These are phyloP conservation scores for Caenorhabditis sp. DNA, from an alignment of 2,888 invertebrate genomes.

Conservation along the genomic window DNA sequence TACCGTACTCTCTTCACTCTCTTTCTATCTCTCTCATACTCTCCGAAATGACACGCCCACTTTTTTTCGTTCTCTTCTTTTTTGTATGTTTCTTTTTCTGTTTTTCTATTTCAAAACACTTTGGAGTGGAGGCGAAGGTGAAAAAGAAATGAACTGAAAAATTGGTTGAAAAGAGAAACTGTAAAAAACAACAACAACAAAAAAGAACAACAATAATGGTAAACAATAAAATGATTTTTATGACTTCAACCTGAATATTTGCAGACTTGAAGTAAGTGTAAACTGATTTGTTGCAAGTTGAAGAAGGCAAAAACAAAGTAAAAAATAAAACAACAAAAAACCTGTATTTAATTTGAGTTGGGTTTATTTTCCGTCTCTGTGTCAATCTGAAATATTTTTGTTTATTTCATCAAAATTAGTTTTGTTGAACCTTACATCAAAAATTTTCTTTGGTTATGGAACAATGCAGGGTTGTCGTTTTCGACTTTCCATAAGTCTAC, in stretches of 20 bases:
- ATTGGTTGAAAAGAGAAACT: background rate
- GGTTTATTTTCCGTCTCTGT: conserved; percentile 5
- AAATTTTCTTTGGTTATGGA: too few relatives aligned
- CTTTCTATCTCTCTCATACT: background rate
- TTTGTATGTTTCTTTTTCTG: background rate
- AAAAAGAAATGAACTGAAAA: conserved; percentile 1
- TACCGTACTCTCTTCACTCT: conserved; percentile 19
- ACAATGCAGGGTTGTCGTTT: too few relatives aligned
- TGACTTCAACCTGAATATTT: background rate
- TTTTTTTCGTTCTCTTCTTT: background rate
- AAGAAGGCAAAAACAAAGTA: conserved; percentile 5
- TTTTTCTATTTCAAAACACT: conserved; percentile 1
- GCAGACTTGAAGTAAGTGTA: conserved; percentile 6
- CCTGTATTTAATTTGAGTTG: conserved; percentile 47
- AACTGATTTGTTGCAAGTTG: conserved; percentile 9
- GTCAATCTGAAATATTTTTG: conserved; percentile 35
- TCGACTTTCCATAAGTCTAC: too few relatives aligned
- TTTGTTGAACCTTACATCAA: background rate
- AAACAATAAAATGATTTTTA: conserved; percentile 5
- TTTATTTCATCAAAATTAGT: background rate
- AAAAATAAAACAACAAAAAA: conserved; percentile 19
- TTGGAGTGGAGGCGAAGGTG: background rate
- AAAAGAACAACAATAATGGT: background rate
- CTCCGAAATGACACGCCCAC: conserved; percentile 1
- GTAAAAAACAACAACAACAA: background rate